Base-by-base conservation (phyloP, 1,140 invertebrate species). In the Megathymus violae region DNA sequence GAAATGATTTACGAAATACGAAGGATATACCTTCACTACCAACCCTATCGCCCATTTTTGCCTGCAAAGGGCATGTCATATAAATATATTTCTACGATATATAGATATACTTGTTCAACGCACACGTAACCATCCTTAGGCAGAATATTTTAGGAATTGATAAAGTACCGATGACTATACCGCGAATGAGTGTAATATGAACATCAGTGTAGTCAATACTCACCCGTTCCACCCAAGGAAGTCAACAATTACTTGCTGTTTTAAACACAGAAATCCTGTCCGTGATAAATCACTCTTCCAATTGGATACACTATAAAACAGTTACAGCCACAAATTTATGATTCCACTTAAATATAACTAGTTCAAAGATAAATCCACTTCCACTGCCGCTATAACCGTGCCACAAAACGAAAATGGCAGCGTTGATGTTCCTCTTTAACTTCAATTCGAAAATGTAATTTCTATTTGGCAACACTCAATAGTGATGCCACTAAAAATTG, bases 351-450 rank as follows among this genome's bases (percentile, higher is more conserved):
- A 31, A 71, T 67, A 44, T 60, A 46, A 64, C 62, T 74, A 79
- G 69, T 77, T 75, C 59, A 64, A 65, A 52, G 71, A 75, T 73
- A 69, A 67, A 70, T 73, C 73, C 69, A 82, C 69, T 78, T 70
- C 71, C 67, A 79, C 80, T 67, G 71, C 88, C 80, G 82, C 80
- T 79, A 61, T 78, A 80, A 84, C 77, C 78, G 80, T 90, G 85
- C 82, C 85, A 88, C 82, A 90, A 88, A 90, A 90, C 85, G 88
- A 90, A 90, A 90, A 90, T 90, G 85, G 88, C 85, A 90, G 88
- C 88, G 77, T 78, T 76, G 71, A 86, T 81, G 68, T 79, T 69
- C 46, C 46, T 63, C 54, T 31, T 31, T 9, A 31, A 31, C 60
- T 31, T 27, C 46, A 72, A 66, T 60, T 64, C 43, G 65, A 75